Evolutionary conservation across 2,888 invertebrate genomes (phyloP).

Genomic region (Ceraclea dissimilis): DNA sequence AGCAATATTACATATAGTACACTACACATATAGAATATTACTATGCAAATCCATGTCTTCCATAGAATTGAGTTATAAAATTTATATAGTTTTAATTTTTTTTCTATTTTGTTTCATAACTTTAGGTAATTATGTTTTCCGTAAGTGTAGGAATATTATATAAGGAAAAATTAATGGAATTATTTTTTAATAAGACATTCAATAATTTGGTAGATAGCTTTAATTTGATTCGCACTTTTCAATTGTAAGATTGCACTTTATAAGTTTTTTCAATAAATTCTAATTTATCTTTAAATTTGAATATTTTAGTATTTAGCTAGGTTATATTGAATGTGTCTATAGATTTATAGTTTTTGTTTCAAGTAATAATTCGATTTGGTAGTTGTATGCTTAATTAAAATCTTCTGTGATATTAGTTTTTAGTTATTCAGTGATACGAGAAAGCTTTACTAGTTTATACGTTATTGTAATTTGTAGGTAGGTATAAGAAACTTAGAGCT

Average conservation of each 20-base stretch:
- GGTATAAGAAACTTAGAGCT: no score
- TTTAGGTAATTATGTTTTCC: neutral
- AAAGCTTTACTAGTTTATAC: no score
- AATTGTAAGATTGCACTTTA: conserved; percentile 7
- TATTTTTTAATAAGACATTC: neutral
- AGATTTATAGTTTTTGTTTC: no score
- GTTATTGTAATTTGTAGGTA: no score
- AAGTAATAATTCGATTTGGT: no score
- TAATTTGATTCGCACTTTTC: conserved; percentile 10
- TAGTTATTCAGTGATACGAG: neutral
- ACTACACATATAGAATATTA: neutral
- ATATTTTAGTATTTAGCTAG: no score
- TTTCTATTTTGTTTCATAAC: neutral
- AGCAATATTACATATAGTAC: neutral
- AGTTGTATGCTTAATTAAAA: no score
- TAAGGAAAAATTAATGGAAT: no score
- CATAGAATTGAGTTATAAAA: no score
- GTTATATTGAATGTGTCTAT: no score
- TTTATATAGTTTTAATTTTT: no score
- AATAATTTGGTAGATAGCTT: conserved; percentile 13
- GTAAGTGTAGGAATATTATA: no score
- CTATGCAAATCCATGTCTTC: conserved; percentile 3
- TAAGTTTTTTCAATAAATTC: neutral
- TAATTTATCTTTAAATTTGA: neutral
- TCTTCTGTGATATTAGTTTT: neutral